Base-by-base conservation (phyloP, 2,888 invertebrate species). In the Caradrina kadenii region DNA sequence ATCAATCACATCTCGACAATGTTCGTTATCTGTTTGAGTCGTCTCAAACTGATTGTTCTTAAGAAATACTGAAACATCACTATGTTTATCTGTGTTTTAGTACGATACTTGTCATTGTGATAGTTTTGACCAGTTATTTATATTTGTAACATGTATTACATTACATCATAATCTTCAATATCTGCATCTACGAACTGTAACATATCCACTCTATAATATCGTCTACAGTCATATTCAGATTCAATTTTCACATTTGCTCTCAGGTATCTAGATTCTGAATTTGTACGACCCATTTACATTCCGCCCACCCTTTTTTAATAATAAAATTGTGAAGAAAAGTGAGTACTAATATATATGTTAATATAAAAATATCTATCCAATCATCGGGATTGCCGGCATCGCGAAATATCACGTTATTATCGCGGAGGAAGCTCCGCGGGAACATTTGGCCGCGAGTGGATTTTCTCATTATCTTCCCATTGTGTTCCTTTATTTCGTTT, bases 391-490 rank as follows among this genome's bases (percentile, higher is more conserved):
- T 58, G 56, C 42, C 26, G 31, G 54, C 64, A 73, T 63, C 48
- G 53, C 53, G 45, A 26, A 55, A 50, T 48, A 52, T 19, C 45
- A 8, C 21, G 49, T 63, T 73, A 65, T 68, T 77, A 70, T 73
- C 62, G 35, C 48, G 1, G 8, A 61, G 53, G 42, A 59, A 69
- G 52, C 67, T 72, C 49, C 60, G 63, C 63, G 78, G 63, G 49
- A 52, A 77, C 65, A 61, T 70, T 64, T 55, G 45, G 56, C 63
- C 53, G 39, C 45, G 56, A 70, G 63, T 63, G 54, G 45, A 66
- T 65, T 74, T 54, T 68, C 81, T 74, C 79, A 71, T 77, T 78
- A 81, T 58, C 62, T 50, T 63, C 26, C 52, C 19, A 81, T 69
- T 77, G 74, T 81, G 73, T 65, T 73, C 60, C 17, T 61, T 52